Evolutionary conservation across 2,113 vertebrate genomes (phyloP).

Genomic region (Pelusios castaneus): DNA sequence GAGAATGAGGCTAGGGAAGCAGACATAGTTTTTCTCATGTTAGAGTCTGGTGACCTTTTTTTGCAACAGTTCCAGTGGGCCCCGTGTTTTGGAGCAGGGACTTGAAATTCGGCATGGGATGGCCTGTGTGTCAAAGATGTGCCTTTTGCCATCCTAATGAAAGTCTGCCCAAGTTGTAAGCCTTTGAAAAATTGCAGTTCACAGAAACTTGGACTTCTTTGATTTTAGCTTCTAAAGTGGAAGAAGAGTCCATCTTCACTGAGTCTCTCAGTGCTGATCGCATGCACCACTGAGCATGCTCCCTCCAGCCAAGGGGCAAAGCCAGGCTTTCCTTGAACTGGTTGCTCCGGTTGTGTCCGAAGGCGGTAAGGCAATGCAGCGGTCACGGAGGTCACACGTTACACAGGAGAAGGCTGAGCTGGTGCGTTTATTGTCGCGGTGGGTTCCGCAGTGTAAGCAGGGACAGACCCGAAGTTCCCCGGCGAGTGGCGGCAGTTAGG

Average conservation of each 20-base stretch:
- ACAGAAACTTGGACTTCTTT: background rate
- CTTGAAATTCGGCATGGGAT: background rate
- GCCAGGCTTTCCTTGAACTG: background rate
- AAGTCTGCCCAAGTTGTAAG: background rate
- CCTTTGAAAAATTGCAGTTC: background rate
- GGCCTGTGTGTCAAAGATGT: background rate
- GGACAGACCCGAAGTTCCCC: too few species aligned
- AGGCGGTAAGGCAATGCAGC: too few species aligned
- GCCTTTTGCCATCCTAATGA: background rate
- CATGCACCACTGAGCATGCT: background rate
- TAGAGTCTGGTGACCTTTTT: background rate
- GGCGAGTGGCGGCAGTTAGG: too few species aligned
- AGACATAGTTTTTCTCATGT: background rate
- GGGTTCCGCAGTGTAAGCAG: too few species aligned
- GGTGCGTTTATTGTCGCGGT: too few species aligned
- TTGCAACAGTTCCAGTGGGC: background rate
- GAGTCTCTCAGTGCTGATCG: background rate
- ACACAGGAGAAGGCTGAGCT: too few species aligned
- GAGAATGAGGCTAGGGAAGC: background rate
- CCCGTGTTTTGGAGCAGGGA: slow-evolving; percentile 15
- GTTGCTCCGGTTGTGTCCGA: too few species aligned
- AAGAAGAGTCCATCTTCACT: background rate
- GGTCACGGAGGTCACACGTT: too few species aligned
- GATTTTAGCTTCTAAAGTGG: background rate
- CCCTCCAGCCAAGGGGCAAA: background rate